A percentile compares a stretch with the other conserved stretches of the same genome.
phyloP scores from a whole-genome alignment of 1,140 invertebrate genomes.

The Drosophila micromelanica region DNA sequence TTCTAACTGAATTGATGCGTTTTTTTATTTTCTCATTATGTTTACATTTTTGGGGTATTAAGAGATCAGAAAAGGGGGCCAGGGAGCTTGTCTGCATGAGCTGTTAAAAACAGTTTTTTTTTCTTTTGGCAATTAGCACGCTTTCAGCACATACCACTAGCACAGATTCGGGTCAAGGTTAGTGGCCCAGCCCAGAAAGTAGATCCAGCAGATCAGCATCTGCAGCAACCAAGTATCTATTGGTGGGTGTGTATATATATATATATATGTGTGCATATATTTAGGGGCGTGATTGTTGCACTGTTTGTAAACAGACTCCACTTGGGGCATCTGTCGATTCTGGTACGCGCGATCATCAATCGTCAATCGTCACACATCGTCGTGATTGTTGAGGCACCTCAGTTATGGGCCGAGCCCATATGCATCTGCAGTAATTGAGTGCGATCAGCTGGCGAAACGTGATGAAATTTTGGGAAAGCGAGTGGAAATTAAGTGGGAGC shows the following conservation, averaged over 20 bases:
- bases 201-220: slow-evolving; percentile 10
- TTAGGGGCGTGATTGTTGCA: slow-evolving; percentile 17
- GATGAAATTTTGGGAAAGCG: neutral
- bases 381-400: slow-evolving; percentile 19
- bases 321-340: slow-evolving; percentile 34
- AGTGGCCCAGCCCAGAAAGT: slow-evolving; percentile 47
- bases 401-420: slow-evolving; percentile 6
- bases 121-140: slow-evolving; percentile 68
- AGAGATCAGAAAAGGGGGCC: no score
- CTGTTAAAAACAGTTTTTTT: slow-evolving; percentile 58
- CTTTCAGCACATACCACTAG: slow-evolving; percentile 63
- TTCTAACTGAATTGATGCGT: slow-evolving; percentile 15
- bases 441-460: neutral
- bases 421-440: slow-evolving; percentile 31
- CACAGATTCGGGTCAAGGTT: slow-evolving; percentile 70
- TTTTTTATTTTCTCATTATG: slow-evolving; percentile 54
- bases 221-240: slow-evolving; percentile 11
- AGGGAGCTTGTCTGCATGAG: slow-evolving; percentile 19
- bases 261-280: neutral
- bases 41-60: slow-evolving; percentile 58
- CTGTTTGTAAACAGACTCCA: slow-evolving; percentile 18
- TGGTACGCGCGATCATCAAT: slow-evolving; percentile 5
- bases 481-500: no score
- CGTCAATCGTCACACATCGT: slow-evolving; percentile 27
- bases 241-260: slow-evolving; percentile 11